Percentiles rank a stretch among this genome's conserved stretches.
These are phyloP conservation scores for Limnothrissa miodon DNA, from an alignment of 2,113 vertebrate species.

Conservation along the genomic window DNA sequence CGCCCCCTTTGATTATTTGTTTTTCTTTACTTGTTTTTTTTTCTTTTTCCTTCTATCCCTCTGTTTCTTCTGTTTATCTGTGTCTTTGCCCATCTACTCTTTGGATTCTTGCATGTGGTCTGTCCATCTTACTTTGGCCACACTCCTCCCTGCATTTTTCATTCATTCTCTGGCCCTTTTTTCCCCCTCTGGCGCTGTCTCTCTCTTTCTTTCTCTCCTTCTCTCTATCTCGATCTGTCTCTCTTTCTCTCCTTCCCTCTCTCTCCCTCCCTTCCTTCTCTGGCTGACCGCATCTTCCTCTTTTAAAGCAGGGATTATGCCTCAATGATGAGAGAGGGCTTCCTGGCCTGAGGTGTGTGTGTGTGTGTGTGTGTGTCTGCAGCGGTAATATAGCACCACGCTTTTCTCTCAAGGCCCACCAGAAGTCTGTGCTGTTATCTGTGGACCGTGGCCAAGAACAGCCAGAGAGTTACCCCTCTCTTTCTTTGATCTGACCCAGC, in stretches of 20 bases:
- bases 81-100: not conserved
- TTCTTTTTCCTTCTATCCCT: not conserved
- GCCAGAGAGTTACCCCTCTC: slow-evolving; percentile 39
- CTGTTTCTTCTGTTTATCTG: not conserved
- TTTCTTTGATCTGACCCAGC: slow-evolving; percentile 40
- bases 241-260: not conserved
- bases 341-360: slow-evolving; percentile 30
- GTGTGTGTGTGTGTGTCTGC: slow-evolving; percentile 16
- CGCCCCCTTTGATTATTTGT: not conserved
- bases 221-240: not conserved
- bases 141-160: not conserved
- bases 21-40: not conserved
- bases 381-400: not conserved
- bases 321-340: slow-evolving; percentile 14
- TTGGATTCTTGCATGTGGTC: not conserved
- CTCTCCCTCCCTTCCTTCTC: not conserved
- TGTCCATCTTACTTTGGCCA: not conserved
- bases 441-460: slow-evolving; percentile 44
- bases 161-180: not conserved
- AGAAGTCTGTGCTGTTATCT: slow-evolving; percentile 37
- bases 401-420: slow-evolving; percentile 17
- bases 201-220: not conserved
- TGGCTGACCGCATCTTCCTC: slow-evolving; percentile 23
- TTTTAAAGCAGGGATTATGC: slow-evolving; percentile 32
- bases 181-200: not conserved